Evolutionary conservation across 2,797 vertebrate species (phyloP).

Genomic region (Lacerta bilineata): DNA sequence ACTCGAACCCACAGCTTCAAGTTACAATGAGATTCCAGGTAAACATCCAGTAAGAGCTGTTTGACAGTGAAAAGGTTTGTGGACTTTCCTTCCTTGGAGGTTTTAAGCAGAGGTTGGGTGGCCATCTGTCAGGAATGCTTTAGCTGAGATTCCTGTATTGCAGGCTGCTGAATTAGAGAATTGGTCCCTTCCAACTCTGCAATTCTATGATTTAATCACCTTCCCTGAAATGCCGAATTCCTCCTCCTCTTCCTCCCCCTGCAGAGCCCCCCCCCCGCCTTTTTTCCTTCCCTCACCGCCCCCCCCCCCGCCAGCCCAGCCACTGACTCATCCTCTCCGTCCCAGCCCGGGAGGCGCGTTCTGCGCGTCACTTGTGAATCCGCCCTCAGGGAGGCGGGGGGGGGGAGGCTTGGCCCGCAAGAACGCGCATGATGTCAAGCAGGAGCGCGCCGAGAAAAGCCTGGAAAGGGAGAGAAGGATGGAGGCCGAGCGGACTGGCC

Average conservation of each 20-base stretch:
- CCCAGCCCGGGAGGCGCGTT: background rate
- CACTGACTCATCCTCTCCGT: conserved; percentile 20
- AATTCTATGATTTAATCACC: no score
- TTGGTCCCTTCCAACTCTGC: no score
- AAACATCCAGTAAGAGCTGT: no score
- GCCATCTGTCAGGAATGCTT: background rate
- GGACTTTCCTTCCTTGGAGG: no score
- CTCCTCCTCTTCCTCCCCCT: background rate
- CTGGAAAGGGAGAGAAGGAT: background rate
- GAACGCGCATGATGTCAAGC: background rate
- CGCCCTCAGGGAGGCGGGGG: background rate
- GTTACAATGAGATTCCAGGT: no score
- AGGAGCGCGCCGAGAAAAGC: background rate
- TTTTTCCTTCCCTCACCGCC: background rate
- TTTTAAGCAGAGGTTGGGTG: no score
- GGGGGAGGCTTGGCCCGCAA: background rate
- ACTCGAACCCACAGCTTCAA: no score
- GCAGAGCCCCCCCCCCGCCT: background rate
- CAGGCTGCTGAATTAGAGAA: no score
- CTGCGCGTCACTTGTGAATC: conserved; percentile 35
- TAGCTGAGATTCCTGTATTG: no score
- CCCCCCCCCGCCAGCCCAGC: background rate
- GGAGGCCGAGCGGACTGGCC: background rate
- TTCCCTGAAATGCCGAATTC: background rate
- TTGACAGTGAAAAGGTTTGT: no score